Evolutionary conservation across 2,888 invertebrate species (phyloP).

Genomic region (Pristionchus arcanus): DNA sequence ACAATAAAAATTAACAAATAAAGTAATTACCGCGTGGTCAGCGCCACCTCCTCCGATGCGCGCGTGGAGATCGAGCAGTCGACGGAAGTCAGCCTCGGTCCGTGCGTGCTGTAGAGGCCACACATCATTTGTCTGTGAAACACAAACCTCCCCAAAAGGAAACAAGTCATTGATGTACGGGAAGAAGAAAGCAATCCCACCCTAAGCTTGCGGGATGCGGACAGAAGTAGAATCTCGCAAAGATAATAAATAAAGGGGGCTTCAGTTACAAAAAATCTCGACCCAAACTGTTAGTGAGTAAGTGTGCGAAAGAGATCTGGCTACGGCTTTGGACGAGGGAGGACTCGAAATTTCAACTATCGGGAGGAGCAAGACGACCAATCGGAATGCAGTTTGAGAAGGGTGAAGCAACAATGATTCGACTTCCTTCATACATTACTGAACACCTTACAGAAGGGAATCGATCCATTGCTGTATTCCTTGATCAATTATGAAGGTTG

Average conservation of each 20-base stretch:
- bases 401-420: no score
- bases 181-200: not conserved
- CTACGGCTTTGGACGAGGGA: no score
- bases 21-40: not conserved
- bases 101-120: not conserved
- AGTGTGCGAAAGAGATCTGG: not conserved
- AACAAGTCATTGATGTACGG: no score
- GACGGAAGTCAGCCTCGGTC: slow-evolving; percentile 21
- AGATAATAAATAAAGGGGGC: not conserved
- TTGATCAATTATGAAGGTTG: no score
- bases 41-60: not conserved
- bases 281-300: not conserved
- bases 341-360: no score
- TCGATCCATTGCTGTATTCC: no score
- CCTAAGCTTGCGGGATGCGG: not conserved
- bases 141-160: no score
- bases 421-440: no score
- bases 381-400: no score
- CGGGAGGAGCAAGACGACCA: no score
- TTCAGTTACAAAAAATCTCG: not conserved
- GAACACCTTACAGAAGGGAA: no score
- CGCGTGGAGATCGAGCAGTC: slow-evolving; percentile 21
- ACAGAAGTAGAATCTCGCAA: not conserved
- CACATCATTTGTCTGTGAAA: not conserved
- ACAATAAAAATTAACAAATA: not conserved